A percentile compares a stretch with the other conserved stretches of the same genome.
Evolutionary conservation across 2,888 invertebrate species (phyloP).

Genomic region (Rosalia funebris): DNA sequence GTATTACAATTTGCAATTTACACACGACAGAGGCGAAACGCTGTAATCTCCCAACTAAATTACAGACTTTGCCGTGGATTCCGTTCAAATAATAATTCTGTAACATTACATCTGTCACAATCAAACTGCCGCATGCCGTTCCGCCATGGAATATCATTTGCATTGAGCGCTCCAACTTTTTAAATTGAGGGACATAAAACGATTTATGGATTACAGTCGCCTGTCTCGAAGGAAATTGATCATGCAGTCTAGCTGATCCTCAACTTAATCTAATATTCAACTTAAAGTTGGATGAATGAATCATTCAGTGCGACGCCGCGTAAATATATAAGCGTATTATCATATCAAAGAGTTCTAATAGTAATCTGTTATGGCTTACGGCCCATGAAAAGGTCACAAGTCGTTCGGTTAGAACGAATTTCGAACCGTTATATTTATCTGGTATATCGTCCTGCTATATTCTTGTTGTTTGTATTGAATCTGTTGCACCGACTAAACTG

Average conservation of each 20-base stretch:
- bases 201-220: constrained; percentile 11
- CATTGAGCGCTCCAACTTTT: constrained; percentile 10
- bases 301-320: constrained; percentile 24
- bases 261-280: constrained; percentile 33
- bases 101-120: constrained; percentile 14
- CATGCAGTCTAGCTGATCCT: constrained; percentile 27
- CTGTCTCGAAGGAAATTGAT: constrained; percentile 25
- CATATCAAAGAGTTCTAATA: constrained; percentile 11
- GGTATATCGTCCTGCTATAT: too few relatives aligned
- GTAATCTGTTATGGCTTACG: too few relatives aligned
- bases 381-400: too few relatives aligned
- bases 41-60: too few relatives aligned
- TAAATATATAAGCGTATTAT: constrained; percentile 30
- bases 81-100: constrained; percentile 3
- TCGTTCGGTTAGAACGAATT: too few relatives aligned
- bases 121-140: constrained; percentile 1
- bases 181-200: constrained; percentile 15
- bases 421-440: too few relatives aligned
- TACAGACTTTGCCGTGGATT: not conserved
- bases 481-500: too few relatives aligned
- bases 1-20: too few relatives aligned
- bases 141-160: constrained; percentile 16
- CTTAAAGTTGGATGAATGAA: constrained; percentile 31
- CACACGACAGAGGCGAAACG: too few relatives aligned
- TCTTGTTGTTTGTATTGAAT: too few relatives aligned